These are phyloP conservation scores for Thaumatotibia leucotreta DNA, from an alignment of 1,140 invertebrate genomes.

Conservation along the genomic window DNA sequence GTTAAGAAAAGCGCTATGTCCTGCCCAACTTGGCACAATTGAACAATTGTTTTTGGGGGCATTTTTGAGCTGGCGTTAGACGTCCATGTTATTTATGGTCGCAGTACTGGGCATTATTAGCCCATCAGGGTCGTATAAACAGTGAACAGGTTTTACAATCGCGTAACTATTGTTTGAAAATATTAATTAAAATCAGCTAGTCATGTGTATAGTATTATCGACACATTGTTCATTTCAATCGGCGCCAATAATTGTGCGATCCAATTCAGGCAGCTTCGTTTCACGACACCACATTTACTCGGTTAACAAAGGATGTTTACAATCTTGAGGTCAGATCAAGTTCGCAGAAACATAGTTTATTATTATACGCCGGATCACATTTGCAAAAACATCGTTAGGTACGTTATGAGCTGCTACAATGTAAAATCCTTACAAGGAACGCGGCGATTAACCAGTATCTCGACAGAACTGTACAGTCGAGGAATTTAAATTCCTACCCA, in stretches of 20 bases:
- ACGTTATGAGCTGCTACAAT: neutral
- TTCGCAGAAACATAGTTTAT: slow-evolving; percentile 8
- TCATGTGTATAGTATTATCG: neutral
- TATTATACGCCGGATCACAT: neutral
- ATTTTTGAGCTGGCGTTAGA: too few species aligned
- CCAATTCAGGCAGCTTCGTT: neutral
- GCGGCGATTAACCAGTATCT: too few species aligned
- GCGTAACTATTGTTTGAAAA: neutral
- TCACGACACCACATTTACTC: neutral
- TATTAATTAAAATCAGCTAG: neutral
- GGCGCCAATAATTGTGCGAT: neutral
- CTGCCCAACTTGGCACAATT: too few species aligned
- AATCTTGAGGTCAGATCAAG: neutral
- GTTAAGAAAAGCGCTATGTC: too few species aligned
- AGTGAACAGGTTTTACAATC: too few species aligned
- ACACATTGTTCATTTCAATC: neutral
- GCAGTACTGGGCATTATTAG: too few species aligned
- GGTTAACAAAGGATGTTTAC: slow-evolving; percentile 8
- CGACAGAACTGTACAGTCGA: too few species aligned
- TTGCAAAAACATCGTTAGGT: neutral
- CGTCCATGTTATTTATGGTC: too few species aligned
- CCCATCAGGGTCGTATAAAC: too few species aligned
- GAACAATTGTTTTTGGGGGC: too few species aligned
- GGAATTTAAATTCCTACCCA: too few species aligned
- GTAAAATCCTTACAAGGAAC: neutral